Evolutionary conservation across 2,113 vertebrate species (phyloP), one percentile per base, ranked within the genome.

Genomic region (Perccottus glenii): DNA sequence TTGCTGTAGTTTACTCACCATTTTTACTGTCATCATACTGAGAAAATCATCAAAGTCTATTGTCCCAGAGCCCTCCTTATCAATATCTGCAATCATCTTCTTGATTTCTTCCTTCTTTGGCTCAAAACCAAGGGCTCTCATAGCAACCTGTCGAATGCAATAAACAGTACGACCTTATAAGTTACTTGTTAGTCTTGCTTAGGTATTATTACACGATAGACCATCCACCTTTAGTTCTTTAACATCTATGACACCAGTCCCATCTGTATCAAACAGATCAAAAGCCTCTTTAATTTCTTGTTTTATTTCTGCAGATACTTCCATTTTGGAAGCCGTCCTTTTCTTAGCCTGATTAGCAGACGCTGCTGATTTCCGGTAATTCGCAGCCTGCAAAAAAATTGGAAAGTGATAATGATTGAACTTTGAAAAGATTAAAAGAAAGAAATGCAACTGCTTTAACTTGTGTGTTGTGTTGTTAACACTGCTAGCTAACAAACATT

Each of bases 51-150:
- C 90, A 45, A 96, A 99, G 75, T 90, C 83, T 76, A 98, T 95
- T 19, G 90, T 94, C 59, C 93, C 94, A 0, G 89, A 94, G 63
- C 93, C 92, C 53, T 94, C 95, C 78, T 93, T 96, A 77, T 96
- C 93, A n/a, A 95, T 88, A 67, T 97, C 95, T 67, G 94, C 89
- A 68, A 96, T 92, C 94, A 98, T 94, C 83, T 95, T 94, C 88
- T 92, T 96, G 67, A 98, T 92, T 82, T 98, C 96, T 77, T 98
- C 96, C 78, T 97, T 96, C 89, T 96, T 99, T 45, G 96, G 96
- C 80, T 98, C 95, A 90, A 99, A 97, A 27, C 97, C 95, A 32
- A 98, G 91, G 44, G 98, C 96, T 50, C 92, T 89, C 95, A 98
- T 95, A 0, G 95, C 95, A 82, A 98, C 95, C 96, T 99, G 88